Conservation (phyloP, 1,140 invertebrate species). For the Conus ventricosus region DNA sequence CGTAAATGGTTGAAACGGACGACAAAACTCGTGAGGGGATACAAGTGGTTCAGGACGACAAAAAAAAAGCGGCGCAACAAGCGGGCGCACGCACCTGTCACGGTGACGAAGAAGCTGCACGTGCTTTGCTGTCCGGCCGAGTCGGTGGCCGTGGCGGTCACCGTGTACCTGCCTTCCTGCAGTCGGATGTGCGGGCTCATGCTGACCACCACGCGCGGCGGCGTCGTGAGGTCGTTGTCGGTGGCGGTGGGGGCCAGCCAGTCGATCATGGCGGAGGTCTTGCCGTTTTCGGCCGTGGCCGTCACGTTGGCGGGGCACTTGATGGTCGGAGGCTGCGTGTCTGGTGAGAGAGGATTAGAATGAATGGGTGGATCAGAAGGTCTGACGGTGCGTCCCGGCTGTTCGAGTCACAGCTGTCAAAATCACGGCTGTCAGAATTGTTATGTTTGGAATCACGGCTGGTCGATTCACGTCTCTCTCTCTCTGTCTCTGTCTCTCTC, state of each 20-base stretch:
- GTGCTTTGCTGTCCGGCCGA: conserved; percentile 29
- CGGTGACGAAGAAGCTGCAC: conserved; percentile 54
- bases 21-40: too few species aligned
- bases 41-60: too few species aligned
- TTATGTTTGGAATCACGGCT: too few species aligned
- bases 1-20: too few species aligned
- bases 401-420: too few species aligned
- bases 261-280: conserved; percentile 45
- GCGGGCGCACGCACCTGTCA: conserved; percentile 44
- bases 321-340: conserved; percentile 46
- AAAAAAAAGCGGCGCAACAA: too few species aligned
- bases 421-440: too few species aligned
- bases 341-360: conserved; percentile 28
- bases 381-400: too few species aligned
- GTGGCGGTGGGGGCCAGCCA: conserved; percentile 45
- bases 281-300: conserved; percentile 42
- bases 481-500: too few species aligned
- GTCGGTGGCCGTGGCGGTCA: conserved; percentile 56
- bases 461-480: too few species aligned
- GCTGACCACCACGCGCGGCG: conserved; percentile 44
- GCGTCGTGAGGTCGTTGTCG: conserved; percentile 49
- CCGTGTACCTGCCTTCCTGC: conserved; percentile 48
- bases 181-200: conserved; percentile 54
- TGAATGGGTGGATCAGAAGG: too few species aligned
- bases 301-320: conserved; percentile 44